A percentile compares a stretch with the other conserved stretches of the same genome.
phyloP scores from a whole-genome alignment of 2,113 vertebrate species.

The Ciconia stormi region DNA sequence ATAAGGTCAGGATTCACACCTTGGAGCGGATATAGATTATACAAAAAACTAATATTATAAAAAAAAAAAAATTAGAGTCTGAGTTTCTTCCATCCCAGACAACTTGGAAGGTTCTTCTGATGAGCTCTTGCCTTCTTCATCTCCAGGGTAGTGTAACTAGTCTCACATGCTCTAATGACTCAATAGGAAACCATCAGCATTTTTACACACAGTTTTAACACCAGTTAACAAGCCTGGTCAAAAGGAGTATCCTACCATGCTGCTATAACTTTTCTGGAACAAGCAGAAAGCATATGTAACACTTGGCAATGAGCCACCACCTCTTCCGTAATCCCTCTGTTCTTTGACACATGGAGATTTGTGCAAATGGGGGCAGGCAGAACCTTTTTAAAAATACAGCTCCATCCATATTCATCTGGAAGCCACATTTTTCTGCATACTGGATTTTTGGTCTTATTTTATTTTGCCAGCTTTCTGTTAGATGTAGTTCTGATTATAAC shows the following conservation, averaged over 20 bases:
- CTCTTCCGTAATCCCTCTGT: neutral
- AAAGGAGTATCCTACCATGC: neutral
- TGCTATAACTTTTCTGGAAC: neutral
- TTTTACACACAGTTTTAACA: neutral
- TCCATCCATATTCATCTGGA: conserved; percentile 35
- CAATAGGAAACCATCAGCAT: neutral
- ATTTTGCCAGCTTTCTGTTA: conserved; percentile 33
- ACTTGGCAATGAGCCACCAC: neutral
- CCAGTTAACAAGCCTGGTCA: neutral
- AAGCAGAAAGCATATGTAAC: neutral
- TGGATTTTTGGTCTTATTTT: conserved; percentile 41
- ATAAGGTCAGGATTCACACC: neutral
- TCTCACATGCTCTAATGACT: neutral
- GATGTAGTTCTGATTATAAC: conserved; percentile 61
- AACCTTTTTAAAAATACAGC: neutral
- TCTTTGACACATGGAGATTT: conserved; percentile 18
- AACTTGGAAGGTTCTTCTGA: neutral
- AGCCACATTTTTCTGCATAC: conserved; percentile 14
- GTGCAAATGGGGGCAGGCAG: neutral
- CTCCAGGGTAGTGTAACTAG: neutral
- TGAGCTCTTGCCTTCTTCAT: neutral
- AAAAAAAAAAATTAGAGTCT: neutral
- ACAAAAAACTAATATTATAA: neutral
- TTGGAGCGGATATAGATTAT: neutral
- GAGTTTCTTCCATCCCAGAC: neutral